Base-by-base conservation (phyloP, 2,797 vertebrate species). In the Brachyalestes nurse region DNA sequence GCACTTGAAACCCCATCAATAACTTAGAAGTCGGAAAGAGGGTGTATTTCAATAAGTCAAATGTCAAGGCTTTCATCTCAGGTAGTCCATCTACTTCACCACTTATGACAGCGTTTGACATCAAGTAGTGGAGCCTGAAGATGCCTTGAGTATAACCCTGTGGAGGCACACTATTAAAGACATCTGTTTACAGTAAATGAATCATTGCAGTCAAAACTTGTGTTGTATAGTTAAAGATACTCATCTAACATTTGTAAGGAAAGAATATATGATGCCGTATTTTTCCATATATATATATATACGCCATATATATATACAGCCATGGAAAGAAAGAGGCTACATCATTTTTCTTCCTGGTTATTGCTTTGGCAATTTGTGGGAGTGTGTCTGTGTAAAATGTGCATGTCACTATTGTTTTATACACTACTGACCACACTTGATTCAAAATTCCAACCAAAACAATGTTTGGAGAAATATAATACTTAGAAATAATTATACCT, bases 41-140 rank as follows among this genome's bases (percentile, higher is more conserved):
- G 85, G 76, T 90, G 86, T 85, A 89, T 90, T 88, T 89, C 88
- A 77, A 90, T 89, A 90, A 90, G 87, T 58, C 66, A 72, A 72
- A 75, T 71, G 60, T 66, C 34, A 47, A 60, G 55, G 6, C 38
- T 42, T 57, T 57, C 4, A 25, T 60, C 9, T 60, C 17, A 45
- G 53, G 9, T 57, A n/a, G n/a, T 74, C 55, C 51, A 57, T 12
- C 51, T 57, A 55, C 16, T 71, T 19, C 51, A 51, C 19, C 23
- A 34, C 38, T 60, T 19, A 17, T 70, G 53, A 12, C 7, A 53
- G 69, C 34, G 25, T n/a, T 28, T 49, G 21, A 21, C 40, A 72
- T n/a, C 13, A 61, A 62, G 19, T 17, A 61, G 23, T 23, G 13
- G 17, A 53, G 69, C 55, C 8, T 58, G 38, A 78, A n/a, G 40